Evolutionary conservation across 1,140 invertebrate species (phyloP).

Genomic region (Leptopilina clavipes): DNA sequence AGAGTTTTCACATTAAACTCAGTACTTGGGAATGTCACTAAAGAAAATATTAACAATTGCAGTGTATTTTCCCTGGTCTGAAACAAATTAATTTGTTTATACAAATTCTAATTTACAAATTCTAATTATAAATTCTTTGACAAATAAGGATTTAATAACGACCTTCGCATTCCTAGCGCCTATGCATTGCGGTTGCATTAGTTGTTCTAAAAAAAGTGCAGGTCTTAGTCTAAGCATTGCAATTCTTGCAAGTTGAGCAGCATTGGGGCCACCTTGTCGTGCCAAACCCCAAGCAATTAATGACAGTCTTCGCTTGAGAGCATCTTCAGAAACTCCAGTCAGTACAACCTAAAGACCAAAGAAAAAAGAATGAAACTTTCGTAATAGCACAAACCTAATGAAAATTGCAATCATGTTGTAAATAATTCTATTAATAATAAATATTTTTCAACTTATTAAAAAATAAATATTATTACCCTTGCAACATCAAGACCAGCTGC

Average conservation of each 20-base stretch:
- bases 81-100: no score
- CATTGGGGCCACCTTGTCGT: conserved; percentile 77
- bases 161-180: conserved; percentile 80
- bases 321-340: conserved; percentile 66
- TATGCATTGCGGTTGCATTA: conserved; percentile 79
- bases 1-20: conserved; percentile 83
- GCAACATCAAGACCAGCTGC: conserved; percentile 77
- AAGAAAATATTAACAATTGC: conserved; percentile 84
- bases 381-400: no score
- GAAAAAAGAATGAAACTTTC: no score
- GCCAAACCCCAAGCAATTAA: conserved; percentile 77
- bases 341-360: conserved; percentile 67
- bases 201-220: conserved; percentile 78
- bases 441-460: no score
- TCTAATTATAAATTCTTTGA: no score
- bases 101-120: no score
- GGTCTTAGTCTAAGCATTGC: conserved; percentile 81
- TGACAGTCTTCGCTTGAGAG: conserved; percentile 69
- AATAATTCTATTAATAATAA: no score
- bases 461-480: conserved; percentile 61
- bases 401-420: no score
- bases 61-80: conserved; percentile 85
- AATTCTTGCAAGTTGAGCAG: conserved; percentile 77
- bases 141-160: no score
- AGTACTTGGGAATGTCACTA: conserved; percentile 87